Evolutionary conservation across 2,888 invertebrate species (phyloP), one percentile per base, ranked within the genome.

Genomic region (Geotrupes spiniger): DNA sequence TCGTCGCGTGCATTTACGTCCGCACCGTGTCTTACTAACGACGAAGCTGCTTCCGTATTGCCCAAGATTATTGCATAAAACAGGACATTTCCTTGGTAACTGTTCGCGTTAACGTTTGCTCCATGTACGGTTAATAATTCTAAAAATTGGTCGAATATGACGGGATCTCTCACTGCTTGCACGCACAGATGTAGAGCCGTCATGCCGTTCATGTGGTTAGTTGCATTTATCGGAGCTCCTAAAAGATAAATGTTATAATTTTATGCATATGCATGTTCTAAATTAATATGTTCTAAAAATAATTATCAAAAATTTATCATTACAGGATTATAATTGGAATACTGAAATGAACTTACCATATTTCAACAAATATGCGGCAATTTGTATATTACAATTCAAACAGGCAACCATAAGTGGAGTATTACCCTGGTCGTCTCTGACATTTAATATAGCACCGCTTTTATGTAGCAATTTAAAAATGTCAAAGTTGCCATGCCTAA

Each of bases 371-470:
- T 78, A 70, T 57, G 74, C 70, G 10, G 77, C 78, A 29, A 82
- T 70, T n/a, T 70, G 65, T 2, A 78, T 48, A 53, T 70, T 69
- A 46, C 66, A 49, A 42, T 56, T 56, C 10, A 58, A 54, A 42
- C 71, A 72, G 6, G 88, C 83, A 14, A 83, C 65, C 58, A 86
- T 77, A 38, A 89, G 66, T 0, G 88, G 85, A 0, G 87, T 85
- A 52, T 84, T 82, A 1, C 86, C 87, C 61, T 76, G 78, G 55
- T 81, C 80, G 66, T 84, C 82, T 54, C 79, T 76, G 38, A 82
- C 70, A 71, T 84, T 84, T 41, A 85, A 74, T 51, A 81, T 78
- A 11, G 77, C 73, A 1, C 83, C 81, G 45, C 80, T 78, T 39
- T 74, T 70, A 4, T 80, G 71, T 17, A 85, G 71, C 66, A 81